phyloP scores from a whole-genome alignment of 2,113 vertebrate species.

The Rousettus leschenaultii region DNA sequence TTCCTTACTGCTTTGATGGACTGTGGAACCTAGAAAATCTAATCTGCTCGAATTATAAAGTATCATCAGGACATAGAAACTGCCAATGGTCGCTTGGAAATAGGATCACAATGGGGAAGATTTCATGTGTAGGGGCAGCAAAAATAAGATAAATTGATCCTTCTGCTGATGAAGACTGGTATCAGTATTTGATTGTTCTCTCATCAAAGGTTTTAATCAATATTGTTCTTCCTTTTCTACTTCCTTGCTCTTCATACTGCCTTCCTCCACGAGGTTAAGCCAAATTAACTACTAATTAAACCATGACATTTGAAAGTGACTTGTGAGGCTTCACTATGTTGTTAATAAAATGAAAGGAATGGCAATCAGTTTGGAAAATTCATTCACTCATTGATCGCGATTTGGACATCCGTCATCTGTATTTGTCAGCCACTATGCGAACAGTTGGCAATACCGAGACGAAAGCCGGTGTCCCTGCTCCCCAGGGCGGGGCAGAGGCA shows the following conservation, averaged over 20 bases:
- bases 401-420: slow-evolving; percentile 12
- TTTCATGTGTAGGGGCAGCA: neutral
- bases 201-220: neutral
- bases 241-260: neutral
- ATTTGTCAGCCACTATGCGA: neutral
- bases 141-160: neutral
- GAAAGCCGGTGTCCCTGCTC: neutral
- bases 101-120: neutral
- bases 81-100: neutral
- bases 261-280: neutral
- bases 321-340: slow-evolving; percentile 34
- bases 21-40: neutral
- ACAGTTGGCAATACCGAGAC: neutral
- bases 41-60: neutral
- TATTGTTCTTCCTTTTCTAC: neutral
- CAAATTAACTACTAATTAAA: slow-evolving; percentile 63
- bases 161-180: slow-evolving; percentile 4
- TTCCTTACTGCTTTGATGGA: neutral
- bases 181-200: neutral
- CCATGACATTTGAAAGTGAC: slow-evolving; percentile 47
- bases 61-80: neutral
- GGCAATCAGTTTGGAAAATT: slow-evolving; percentile 40
- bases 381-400: slow-evolving; percentile 5
- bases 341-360: slow-evolving; percentile 47
- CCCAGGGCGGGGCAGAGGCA: neutral